Conservation (phyloP, 2,888 invertebrate species). For the Crossocerus cetratus region DNA sequence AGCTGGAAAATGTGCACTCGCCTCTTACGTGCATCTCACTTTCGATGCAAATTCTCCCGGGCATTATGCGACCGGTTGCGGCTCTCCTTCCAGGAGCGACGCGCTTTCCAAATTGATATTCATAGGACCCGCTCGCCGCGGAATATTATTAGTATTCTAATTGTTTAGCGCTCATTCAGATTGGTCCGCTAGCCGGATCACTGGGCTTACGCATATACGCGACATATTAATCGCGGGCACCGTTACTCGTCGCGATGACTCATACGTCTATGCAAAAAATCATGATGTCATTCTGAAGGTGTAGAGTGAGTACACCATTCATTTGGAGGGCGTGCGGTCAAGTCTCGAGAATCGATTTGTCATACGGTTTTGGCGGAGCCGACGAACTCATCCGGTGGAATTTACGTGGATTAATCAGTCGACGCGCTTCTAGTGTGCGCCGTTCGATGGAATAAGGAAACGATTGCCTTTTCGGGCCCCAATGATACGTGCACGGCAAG, state of each 20-base stretch:
- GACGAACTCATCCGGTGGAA: neutral
- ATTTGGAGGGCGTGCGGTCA: neutral
- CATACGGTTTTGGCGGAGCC: conserved; percentile 5
- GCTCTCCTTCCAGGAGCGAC: neutral
- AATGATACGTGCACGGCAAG: neutral
- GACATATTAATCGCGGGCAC: conserved; percentile 17
- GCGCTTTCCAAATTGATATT: neutral
- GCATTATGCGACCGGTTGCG: neutral
- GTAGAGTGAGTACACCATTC: no score
- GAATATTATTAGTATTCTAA: conserved; percentile 2
- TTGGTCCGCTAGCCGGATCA: neutral
- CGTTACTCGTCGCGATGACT: conserved; percentile 41
- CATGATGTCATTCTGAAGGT: conserved; percentile 43
- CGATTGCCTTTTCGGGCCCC: no score
- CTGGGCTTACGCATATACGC: neutral
- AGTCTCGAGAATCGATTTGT: neutral
- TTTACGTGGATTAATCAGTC: neutral
- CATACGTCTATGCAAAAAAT: conserved; percentile 42
- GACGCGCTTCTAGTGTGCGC: no score
- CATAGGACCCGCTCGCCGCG: neutral
- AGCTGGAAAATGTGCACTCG: conserved; percentile 21
- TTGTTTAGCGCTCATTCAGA: neutral
- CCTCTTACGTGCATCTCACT: conserved; percentile 19
- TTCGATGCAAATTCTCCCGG: neutral
- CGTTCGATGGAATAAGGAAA: no score